Percentiles rank a stretch among this genome's conserved stretches.
Evolutionary conservation across 2,797 vertebrate species (phyloP).

Genomic region (Pangasius krempfi): DNA sequence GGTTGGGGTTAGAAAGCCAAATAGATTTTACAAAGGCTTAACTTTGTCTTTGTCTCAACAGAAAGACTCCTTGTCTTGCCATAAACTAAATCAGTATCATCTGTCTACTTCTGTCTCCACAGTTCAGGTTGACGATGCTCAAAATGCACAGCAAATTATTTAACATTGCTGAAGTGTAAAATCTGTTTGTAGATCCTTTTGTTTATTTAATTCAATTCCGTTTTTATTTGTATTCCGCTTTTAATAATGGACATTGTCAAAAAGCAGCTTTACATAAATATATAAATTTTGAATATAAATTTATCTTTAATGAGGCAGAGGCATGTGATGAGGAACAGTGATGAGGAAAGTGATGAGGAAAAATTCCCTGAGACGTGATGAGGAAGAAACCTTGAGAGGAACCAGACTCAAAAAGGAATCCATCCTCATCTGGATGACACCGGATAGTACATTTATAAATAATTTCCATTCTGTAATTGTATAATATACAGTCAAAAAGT

Average conservation of each 20-base stretch:
- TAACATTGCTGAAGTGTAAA: background rate
- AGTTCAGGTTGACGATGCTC: background rate
- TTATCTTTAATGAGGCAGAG: background rate
- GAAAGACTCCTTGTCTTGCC: constrained; percentile 46
- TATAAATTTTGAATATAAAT: background rate
- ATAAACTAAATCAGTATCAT: constrained; percentile 26
- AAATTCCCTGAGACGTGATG: background rate
- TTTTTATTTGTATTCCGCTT: background rate
- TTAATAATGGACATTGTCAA: background rate
- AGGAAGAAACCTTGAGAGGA: background rate
- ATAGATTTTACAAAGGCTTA: constrained; percentile 13
- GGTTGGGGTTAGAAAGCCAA: constrained; percentile 20
- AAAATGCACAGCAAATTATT: background rate
- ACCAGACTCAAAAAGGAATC: background rate
- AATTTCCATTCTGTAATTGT: background rate
- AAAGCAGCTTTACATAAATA: background rate
- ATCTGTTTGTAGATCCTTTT: background rate
- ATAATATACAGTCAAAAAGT: background rate
- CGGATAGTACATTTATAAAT: background rate
- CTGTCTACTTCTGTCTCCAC: constrained; percentile 9
- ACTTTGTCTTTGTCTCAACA: constrained; percentile 25
- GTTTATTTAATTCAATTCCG: background rate
- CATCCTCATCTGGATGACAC: background rate
- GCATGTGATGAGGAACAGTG: background rate
- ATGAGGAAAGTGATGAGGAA: background rate